phyloP scores from a whole-genome alignment of 2,888 invertebrate genomes.

The Nebria brevicollis region DNA sequence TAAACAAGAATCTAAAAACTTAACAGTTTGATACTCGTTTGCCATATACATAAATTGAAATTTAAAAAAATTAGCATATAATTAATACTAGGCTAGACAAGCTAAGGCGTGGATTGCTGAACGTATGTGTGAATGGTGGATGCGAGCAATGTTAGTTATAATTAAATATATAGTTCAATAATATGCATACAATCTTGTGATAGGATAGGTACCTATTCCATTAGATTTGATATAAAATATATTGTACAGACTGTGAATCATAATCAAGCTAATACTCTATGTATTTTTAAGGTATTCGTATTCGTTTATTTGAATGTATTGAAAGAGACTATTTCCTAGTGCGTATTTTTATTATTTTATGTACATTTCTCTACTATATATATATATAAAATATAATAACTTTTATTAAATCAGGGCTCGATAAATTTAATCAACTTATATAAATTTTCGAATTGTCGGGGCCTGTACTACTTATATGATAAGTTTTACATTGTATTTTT shows the following conservation, averaged over 20 bases:
- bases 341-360: not conserved
- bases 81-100: not conserved
- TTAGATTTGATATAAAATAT: conserved; percentile 36
- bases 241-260: conserved; percentile 46
- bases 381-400: conserved; percentile 19
- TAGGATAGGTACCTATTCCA: conserved; percentile 47
- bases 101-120: conserved; percentile 19
- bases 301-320: not conserved
- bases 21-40: conserved; percentile 43
- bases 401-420: not conserved
- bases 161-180: conserved; percentile 20
- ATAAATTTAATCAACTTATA: not conserved
- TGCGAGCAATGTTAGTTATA: not conserved
- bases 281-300: conserved; percentile 12
- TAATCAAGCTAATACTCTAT: conserved; percentile 39
- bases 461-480: not conserved
- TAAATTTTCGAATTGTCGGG: not conserved
- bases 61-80: conserved; percentile 25
- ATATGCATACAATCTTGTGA: conserved; percentile 36
- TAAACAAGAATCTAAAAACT: conserved; percentile 42
- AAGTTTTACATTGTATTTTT: not conserved
- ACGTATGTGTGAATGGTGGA: conserved; percentile 11
- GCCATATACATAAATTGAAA: conserved; percentile 47
- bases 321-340: not conserved
- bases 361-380: not conserved